Evolutionary conservation across 1,140 invertebrate species (phyloP), one percentile per base, ranked within the genome.

Genomic region (Aricia agestis): DNA sequence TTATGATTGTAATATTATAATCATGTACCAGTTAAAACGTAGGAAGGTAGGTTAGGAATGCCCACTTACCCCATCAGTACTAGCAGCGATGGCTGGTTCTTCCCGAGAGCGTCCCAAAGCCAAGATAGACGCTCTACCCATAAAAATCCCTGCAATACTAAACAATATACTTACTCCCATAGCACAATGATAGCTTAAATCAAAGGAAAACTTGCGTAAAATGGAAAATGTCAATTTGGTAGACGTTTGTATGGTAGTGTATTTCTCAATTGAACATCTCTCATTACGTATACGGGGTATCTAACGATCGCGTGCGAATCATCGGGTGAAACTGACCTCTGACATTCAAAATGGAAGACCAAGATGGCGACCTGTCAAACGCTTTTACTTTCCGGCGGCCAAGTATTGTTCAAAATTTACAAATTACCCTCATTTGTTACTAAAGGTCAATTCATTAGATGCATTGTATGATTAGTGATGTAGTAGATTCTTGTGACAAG

Each of bases 291-390:
- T 82, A 76, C 76, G 45, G 80, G 80, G 73, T 76, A 73, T 78
- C 79, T 80, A 76, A 77, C 69, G 75, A 79, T 79, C 77, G 76
- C 78, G 78, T 82, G 82, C 83, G 77, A 84, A 84, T 85, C 83
- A 81, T 84, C 81, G 76, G 78, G 84, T 78, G 83, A 84, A 84
- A 87, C 76, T 82, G 77, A 80, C 82, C 73, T 73, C 59, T 78
- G 82, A 89, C 80, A 86, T 78, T 69, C 78, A 87, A 89, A 79
- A 87, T 86, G 84, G 83, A 82, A 69, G 13, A 1, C 18, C 15
- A 52, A 19, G 36, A 36, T 36, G 31, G 69, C 65, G 69, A 52
- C n/a, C 15, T 25, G 61, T 25, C 61, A 57, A 70, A 65, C 58
- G 36, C 67, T 67, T 76, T 78, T 76, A 78, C 70, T 74, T 74